Conservation (phyloP, 2,888 invertebrate genomes). For the Scaptomyza parva region DNA sequence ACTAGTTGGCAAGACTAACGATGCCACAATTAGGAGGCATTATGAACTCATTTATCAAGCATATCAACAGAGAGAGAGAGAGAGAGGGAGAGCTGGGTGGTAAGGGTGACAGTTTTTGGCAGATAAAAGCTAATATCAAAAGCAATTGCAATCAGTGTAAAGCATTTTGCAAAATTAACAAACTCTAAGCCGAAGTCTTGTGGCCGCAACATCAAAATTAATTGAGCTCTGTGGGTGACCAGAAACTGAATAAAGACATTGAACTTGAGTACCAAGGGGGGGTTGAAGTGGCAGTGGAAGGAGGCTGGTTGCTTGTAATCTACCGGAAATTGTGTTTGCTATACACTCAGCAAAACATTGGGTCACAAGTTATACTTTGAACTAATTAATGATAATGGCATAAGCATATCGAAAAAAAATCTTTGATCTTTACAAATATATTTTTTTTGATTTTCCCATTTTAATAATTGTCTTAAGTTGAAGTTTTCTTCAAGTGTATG, state of each 20-base stretch:
- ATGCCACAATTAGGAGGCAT: constrained; percentile 70
- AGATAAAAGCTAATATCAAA: constrained; percentile 24
- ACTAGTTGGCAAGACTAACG: constrained; percentile 55
- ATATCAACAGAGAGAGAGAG: not conserved
- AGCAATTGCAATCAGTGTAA: constrained; percentile 38
- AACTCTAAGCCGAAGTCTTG: constrained; percentile 1
- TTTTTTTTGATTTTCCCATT: no score
- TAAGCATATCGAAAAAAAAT: no score
- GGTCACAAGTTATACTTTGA: no score
- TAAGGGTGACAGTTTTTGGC: not conserved
- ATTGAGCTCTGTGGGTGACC: constrained; percentile 57
- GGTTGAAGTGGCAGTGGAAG: not conserved
- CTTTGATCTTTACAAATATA: no score
- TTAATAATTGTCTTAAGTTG: no score
- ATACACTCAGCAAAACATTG: not conserved
- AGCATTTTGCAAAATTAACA: constrained; percentile 40
- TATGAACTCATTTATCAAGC: constrained; percentile 71
- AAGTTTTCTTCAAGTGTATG: not conserved
- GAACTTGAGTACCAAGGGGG: constrained; percentile 1
- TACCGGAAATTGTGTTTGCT: constrained; percentile 62
- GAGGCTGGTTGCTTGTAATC: constrained; percentile 50
- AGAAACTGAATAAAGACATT: constrained; percentile 24
- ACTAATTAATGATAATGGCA: no score
- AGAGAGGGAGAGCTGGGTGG: constrained; percentile 5
- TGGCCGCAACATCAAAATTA: constrained; percentile 60